phyloP scores from a whole-genome alignment of 2,113 vertebrate species.

The Leucosticte australis region DNA sequence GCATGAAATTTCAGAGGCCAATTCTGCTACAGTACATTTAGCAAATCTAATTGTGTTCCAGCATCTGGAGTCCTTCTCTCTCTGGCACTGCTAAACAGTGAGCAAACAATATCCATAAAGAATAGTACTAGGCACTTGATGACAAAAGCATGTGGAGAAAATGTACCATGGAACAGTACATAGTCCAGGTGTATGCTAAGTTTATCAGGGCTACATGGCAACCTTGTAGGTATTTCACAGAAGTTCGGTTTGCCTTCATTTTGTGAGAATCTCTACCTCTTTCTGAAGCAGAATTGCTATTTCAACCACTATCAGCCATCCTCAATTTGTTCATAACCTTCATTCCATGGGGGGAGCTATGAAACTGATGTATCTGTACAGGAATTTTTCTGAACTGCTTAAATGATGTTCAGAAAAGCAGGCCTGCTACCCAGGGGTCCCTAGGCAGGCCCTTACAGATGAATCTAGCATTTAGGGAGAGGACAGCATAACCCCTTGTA shows the following conservation, averaged over 20 bases:
- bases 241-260: not conserved
- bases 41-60: slow-evolving; percentile 35
- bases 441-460: not conserved
- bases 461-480: not conserved
- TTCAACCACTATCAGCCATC: not conserved
- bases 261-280: not conserved
- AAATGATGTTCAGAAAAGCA: not conserved
- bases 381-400: not conserved
- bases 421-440: not conserved
- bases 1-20: not conserved
- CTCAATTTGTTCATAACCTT: not conserved
- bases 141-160: not conserved
- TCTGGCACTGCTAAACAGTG: not conserved
- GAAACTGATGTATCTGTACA: not conserved
- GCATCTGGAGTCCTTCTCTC: slow-evolving; percentile 23
- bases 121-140: not conserved
- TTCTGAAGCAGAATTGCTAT: not conserved
- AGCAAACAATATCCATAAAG: not conserved
- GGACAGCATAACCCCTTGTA: not conserved
- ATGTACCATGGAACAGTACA: not conserved
- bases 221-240: not conserved
- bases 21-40: not conserved
- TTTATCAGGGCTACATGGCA: not conserved
- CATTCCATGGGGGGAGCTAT: not conserved
- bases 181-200: not conserved